phyloP scores from a whole-genome alignment of 2,797 vertebrate species.

The Pangasius macronema region DNA sequence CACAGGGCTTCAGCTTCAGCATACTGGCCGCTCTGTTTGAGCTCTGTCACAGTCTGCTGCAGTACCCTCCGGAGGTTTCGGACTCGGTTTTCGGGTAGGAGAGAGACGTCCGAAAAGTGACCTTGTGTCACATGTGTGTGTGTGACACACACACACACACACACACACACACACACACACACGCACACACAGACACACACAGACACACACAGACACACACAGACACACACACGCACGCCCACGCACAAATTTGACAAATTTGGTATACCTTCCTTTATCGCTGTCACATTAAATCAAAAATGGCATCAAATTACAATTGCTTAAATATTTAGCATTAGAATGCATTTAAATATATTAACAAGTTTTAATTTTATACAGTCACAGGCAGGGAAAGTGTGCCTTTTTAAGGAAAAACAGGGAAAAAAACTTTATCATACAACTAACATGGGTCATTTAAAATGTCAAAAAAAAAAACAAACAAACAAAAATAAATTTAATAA shows the following conservation, averaged over 20 bases:
- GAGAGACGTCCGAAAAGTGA: too few species aligned
- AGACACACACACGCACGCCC: not conserved
- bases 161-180: slow-evolving; percentile 16
- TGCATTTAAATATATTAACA: not conserved
- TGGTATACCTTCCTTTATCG: not conserved
- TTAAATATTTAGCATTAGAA: not conserved
- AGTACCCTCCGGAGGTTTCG: too few species aligned
- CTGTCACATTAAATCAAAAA: not conserved
- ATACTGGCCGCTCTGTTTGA: slow-evolving; percentile 80
- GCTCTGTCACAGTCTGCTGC: slow-evolving; percentile 84
- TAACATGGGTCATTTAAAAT: too few species aligned
- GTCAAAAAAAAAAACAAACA: not conserved
- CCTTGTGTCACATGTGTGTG: too few species aligned
- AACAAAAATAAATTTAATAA: not conserved
- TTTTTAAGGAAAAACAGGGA: not conserved
- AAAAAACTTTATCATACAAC: not conserved
- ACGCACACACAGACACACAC: slow-evolving; percentile 36
- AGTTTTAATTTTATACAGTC: not conserved
- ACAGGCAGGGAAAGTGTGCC: not conserved
- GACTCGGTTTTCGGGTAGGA: too few species aligned
- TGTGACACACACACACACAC: slow-evolving; percentile 37
- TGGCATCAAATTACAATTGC: not conserved
- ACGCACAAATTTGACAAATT: not conserved
- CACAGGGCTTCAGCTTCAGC: slow-evolving; percentile 90
- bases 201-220: not conserved